phyloP scores from a whole-genome alignment of 2,113 vertebrate species.

The Acrocephalus arundinaceus region DNA sequence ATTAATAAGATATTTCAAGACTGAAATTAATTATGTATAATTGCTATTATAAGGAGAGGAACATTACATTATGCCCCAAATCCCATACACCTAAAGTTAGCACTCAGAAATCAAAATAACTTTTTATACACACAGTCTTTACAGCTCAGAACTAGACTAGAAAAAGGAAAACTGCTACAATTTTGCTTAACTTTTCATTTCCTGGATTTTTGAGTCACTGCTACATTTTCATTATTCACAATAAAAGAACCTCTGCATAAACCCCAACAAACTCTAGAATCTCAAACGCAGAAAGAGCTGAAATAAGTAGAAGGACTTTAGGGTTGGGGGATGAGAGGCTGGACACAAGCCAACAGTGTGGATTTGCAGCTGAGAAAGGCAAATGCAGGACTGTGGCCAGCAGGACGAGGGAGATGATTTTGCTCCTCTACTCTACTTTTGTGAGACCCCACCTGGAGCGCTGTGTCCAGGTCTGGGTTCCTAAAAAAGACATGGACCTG shows the following conservation, averaged over 20 bases:
- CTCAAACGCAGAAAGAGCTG: background rate
- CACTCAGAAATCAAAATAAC: background rate
- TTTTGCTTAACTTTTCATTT: background rate
- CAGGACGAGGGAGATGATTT: accelerated
- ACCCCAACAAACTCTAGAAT: background rate
- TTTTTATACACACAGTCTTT: background rate
- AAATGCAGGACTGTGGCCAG: background rate
- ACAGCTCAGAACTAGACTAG: background rate
- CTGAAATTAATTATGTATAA: background rate
- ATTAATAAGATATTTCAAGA: background rate
- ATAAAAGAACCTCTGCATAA: background rate
- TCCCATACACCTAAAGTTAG: background rate
- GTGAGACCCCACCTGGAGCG: background rate
- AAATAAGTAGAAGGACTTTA: background rate
- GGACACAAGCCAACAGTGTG: background rate
- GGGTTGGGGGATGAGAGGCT: background rate
- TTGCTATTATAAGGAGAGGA: background rate
- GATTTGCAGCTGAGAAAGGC: background rate
- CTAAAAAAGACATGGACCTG: background rate
- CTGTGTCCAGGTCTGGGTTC: background rate
- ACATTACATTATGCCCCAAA: background rate
- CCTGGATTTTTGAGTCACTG: background rate
- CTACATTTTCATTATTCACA: background rate
- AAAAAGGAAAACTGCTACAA: background rate
- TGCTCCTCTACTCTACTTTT: background rate